phyloP scores from a whole-genome alignment of 2,888 invertebrate species.

The Dendrolimus pini region DNA sequence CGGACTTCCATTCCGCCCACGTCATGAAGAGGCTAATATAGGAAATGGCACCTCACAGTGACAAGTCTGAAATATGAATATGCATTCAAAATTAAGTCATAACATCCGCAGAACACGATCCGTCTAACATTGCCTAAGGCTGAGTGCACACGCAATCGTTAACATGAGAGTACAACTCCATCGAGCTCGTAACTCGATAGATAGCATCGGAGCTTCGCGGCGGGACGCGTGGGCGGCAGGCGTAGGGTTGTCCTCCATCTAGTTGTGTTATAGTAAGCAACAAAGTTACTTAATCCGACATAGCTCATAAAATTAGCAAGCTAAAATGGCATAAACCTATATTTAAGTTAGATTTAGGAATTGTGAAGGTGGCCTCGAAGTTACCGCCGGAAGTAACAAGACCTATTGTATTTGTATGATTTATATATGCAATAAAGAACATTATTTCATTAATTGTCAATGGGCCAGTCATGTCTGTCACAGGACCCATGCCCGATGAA shows the following conservation, averaged over 20 bases:
- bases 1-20: not conserved
- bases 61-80: not conserved
- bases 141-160: conserved; percentile 5
- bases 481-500: too few species aligned
- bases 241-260: not conserved
- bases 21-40: not conserved
- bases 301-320: too few species aligned
- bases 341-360: too few species aligned
- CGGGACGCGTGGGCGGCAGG: conserved; percentile 21
- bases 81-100: not conserved
- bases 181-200: conserved; percentile 36
- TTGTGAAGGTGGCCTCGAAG: too few species aligned
- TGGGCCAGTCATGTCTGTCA: too few species aligned
- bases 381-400: too few species aligned
- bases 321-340: too few species aligned
- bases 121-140: not conserved
- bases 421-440: too few species aligned
- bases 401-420: too few species aligned
- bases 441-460: too few species aligned
- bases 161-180: conserved; percentile 24
- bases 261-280: too few species aligned
- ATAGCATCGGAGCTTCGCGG: conserved; percentile 20
- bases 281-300: too few species aligned
- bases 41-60: not conserved
- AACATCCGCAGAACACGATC: not conserved